A percentile compares a stretch with the other conserved stretches of the same genome.
Evolutionary conservation across 1,140 invertebrate species (phyloP).

Genomic region (Aradophagus sp.): DNA sequence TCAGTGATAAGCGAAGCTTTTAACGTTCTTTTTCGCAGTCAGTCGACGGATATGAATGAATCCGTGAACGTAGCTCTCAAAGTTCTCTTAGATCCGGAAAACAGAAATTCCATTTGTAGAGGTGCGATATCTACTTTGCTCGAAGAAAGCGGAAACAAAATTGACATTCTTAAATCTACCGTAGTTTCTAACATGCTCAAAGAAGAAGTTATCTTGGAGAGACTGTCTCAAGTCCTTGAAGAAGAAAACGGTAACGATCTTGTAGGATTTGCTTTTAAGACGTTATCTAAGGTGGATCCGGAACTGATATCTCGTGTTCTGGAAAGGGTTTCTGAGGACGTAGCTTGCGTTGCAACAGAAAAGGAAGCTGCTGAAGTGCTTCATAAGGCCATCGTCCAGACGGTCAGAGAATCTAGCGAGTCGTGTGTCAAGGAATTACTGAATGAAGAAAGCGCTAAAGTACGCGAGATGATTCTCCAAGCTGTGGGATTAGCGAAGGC

Average conservation of each 20-base stretch:
- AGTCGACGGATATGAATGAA: constrained; percentile 70
- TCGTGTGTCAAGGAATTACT: constrained; percentile 76
- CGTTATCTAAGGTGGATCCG: constrained; percentile 76
- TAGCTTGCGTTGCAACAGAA: constrained; percentile 77
- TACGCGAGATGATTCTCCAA: constrained; percentile 77
- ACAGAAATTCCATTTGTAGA: constrained; percentile 65
- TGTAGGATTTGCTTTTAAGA: constrained; percentile 77
- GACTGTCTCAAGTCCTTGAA: constrained; percentile 77
- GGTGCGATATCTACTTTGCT: constrained; percentile 61
- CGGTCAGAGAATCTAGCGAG: constrained; percentile 78
- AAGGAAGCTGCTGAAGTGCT: constrained; percentile 78
- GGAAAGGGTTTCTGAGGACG: constrained; percentile 76
- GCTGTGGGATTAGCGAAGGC: constrained; percentile 82
- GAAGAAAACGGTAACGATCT: constrained; percentile 76
- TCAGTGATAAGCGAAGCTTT: constrained; percentile 76
- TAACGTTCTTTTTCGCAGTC: constrained; percentile 64
- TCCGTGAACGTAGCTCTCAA: constrained; percentile 74
- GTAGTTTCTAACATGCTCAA: constrained; percentile 73
- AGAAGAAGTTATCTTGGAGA: constrained; percentile 77
- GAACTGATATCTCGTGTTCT: constrained; percentile 76
- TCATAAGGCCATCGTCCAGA: constrained; percentile 78
- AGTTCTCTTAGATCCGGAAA: constrained; percentile 68
- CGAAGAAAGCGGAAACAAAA: constrained; percentile 73
- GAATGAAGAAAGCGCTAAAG: constrained; percentile 73
- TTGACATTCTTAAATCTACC: constrained; percentile 78